phyloP scores from a whole-genome alignment of 2,888 invertebrate species.

The Drosophila vallismaia region DNA sequence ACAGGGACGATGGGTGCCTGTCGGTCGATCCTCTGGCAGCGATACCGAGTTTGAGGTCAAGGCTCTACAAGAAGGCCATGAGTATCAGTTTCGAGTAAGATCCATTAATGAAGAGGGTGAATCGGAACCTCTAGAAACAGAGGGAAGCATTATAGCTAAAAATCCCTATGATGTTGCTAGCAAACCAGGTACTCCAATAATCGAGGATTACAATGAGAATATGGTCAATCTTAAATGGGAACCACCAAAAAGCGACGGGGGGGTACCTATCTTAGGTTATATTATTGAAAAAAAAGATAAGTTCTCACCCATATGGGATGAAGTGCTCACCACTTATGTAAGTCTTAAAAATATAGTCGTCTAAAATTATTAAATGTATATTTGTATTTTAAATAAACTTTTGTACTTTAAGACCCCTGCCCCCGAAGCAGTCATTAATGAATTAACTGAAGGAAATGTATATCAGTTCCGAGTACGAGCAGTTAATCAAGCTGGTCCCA shows the following conservation, averaged over 20 bases:
- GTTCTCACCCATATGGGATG: slow-evolving; percentile 94
- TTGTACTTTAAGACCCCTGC: slow-evolving; percentile 86
- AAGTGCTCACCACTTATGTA: slow-evolving; percentile 90
- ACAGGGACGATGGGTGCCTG: slow-evolving; percentile 96
- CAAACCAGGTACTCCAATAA: slow-evolving; percentile 93
- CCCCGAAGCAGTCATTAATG: slow-evolving; percentile 92
- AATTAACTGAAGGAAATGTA: slow-evolving; percentile 94
- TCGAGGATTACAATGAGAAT: slow-evolving; percentile 95
- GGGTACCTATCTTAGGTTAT: slow-evolving; percentile 98
- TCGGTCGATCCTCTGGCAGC: slow-evolving; percentile 91
- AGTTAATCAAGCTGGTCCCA: slow-evolving; percentile 96
- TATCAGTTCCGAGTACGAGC: slow-evolving; percentile 98
- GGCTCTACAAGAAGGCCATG: slow-evolving; percentile 95
- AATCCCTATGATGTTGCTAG: slow-evolving; percentile 97
- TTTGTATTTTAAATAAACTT: slow-evolving; percentile 21
- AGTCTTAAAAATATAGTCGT: slow-evolving; percentile 37
- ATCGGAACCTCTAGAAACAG: slow-evolving; percentile 97
- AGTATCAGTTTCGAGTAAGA: slow-evolving; percentile 96
- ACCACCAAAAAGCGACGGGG: slow-evolving; percentile 97
- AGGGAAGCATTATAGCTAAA: slow-evolving; percentile 94
- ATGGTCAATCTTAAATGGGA: slow-evolving; percentile 96
- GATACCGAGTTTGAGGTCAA: slow-evolving; percentile 95
- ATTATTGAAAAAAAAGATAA: slow-evolving; percentile 95
- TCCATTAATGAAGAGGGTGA: slow-evolving; percentile 98
- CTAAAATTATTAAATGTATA: neutral